Evolutionary conservation across 2,888 invertebrate genomes (phyloP), one percentile per base, ranked within the genome.

Genomic region (Psylliodes chrysocephalus): DNA sequence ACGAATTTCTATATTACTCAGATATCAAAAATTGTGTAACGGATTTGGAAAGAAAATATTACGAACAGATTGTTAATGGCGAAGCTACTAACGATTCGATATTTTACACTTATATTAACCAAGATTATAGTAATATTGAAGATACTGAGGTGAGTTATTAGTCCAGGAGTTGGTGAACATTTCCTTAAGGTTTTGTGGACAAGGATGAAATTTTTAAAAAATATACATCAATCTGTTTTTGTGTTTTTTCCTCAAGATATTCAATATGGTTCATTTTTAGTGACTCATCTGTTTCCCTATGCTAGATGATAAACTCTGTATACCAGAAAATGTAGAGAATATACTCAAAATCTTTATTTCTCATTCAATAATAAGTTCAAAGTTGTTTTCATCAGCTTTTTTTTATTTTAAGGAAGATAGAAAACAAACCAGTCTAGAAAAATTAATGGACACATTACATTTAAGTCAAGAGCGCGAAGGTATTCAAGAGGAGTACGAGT

Each of bases 1-100:
- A 82, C 72, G 91, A 92, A 78, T 75, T 85, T 7, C 84, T 86
- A 53, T 85, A 85, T 59, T 91, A 89, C 73, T 79, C 79, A 1
- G 87, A 90, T 33, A 79, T 84, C 35, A 84, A 85, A 40, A 90
- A 90, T 74, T 92, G 91, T 71, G 71, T 82, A 0, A 86, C 86
- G 1, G 87, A 89, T 12, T 75, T 82, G n/a, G 89, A 91, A 53
- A 86, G 85, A 61, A 81, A 83, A 61, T 89, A 89, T 71, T 83
- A 87, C 70, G 77, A 80, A 17, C 79, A 79, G 64, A 78, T 86
- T 1, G 75, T 79, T 7, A 79, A 84, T 6, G 73, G 74, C 1
- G 75, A 46, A 42, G 52, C 79, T 72, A 70, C 79, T 69, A 70
- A 84, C 73, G 82, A 79, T 76, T 77, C 80, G 3, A 53, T 73